Percentiles rank a stretch among this genome's conserved stretches.
These are phyloP conservation scores for Uloborus plumipes DNA, from an alignment of 2,888 invertebrate genomes.

Conservation along the genomic window DNA sequence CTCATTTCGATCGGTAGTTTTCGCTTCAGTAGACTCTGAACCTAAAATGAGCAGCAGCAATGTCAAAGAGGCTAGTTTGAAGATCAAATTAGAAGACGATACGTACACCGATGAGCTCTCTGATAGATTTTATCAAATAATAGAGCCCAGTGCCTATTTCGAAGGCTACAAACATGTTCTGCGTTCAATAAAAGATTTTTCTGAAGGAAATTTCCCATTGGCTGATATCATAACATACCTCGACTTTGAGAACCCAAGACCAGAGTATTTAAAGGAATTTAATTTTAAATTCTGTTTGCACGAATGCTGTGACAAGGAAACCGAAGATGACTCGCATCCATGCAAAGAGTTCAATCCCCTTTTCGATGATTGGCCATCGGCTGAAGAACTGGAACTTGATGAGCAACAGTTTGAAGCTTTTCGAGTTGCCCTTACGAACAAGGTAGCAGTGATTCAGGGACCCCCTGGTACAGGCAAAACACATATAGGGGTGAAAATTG, in stretches of 20 bases:
- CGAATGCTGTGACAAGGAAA: conserved; percentile 21
- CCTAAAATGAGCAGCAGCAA: conserved; percentile 71
- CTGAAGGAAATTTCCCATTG: conserved; percentile 78
- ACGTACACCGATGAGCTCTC: conserved; percentile 51
- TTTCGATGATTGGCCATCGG: conserved; percentile 73
- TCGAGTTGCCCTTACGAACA: conserved; percentile 67
- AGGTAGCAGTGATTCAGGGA: conserved; percentile 81
- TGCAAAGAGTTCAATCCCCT: conserved; percentile 37
- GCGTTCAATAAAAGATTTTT: conserved; percentile 78
- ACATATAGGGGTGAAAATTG: conserved; percentile 81
- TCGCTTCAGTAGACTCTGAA: conserved; percentile 78
- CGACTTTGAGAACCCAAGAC: conserved; percentile 68
- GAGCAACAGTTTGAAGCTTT: conserved; percentile 72
- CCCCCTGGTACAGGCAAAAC: conserved; percentile 76
- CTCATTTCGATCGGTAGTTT: conserved; percentile 78
- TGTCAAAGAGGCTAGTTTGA: conserved; percentile 1
- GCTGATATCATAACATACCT: conserved; percentile 77
- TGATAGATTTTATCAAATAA: conserved; percentile 76
- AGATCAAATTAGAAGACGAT: conserved; percentile 69
- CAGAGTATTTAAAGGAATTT: conserved; percentile 21
- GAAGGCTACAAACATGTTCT: conserved; percentile 85
- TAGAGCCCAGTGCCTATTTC: conserved; percentile 84
- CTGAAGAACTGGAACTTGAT: conserved; percentile 75
- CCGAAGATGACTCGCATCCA: neutral
- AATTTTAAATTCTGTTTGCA: conserved; percentile 30